Base-by-base conservation (phyloP, 92 coral and sea anemone genomes). In the Porites rus region DNA sequence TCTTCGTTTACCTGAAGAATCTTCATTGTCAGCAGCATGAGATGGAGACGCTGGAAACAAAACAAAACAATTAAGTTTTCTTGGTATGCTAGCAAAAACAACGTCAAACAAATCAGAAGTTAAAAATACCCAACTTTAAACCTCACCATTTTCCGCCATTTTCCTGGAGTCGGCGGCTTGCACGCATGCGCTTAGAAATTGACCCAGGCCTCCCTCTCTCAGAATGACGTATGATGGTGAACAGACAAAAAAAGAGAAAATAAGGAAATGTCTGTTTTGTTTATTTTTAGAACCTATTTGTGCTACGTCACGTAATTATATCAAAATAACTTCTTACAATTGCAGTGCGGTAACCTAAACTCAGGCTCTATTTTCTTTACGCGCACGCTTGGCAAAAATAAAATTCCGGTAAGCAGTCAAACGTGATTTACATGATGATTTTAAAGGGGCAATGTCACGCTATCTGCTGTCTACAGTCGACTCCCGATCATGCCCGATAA, bases 81-180 rank as follows among this genome's bases (percentile, higher is more conserved):
- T 16, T 4, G 6, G 11, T 46, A 63, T 82, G 31, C 11, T 77
- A 51, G 64, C 28, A 54, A 38, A 66, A 68, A 66, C 54, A 73
- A 25, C 56, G 24, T 53, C 52, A 77, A 46, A 51, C 65, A 71
- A 24, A 50, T 65, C 24, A 46, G 66, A 65, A 25, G 43, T 65
- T 67, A 43, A 80, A 61, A 1, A 46, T 43, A 43, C 52, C 76
- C 28, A 76, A 82, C 74, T 78, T 86, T 78, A 65, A 77, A 76
- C 78, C 93, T 76, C 82, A 93, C 92, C 79, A 84, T 85, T 90
- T 82, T 95, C 98, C 94, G 98, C 98, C 98, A 95, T 95, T 95
- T 95, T 95, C 87, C 31, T 53, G 87, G 88, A 1, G 51, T 43
- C 53, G 52, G 64, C 14, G 38, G 7, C 6, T 65, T 20, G 24